Evolutionary conservation across 2,113 vertebrate species (phyloP), one percentile per base, ranked within the genome.

Genomic region (Hydrochoerus hydrochaeris): DNA sequence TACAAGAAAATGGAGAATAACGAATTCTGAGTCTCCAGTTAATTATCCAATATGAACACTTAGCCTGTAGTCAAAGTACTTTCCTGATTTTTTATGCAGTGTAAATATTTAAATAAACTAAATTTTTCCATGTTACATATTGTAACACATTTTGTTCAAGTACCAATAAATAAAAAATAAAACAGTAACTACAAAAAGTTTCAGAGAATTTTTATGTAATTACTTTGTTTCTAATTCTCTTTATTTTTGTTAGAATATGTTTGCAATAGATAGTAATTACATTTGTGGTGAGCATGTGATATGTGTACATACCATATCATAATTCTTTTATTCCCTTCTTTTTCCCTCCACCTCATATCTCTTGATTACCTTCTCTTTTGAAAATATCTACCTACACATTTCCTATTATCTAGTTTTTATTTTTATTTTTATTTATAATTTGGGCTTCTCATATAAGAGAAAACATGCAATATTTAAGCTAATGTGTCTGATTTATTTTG

Each of bases 151-250:
- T 52, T 28, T 75, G 9, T 30, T 92, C 41, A 78, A 41, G 5
- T 78, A 60, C n/a, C 7, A 84, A 92, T 46, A 95, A 90, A 88
- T 62, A n/a, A 82, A 93, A 81, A 81, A 62, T 85, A 85, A 84
- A 86, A 84, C 10, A 8, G 49, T 60, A 77, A 14, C 19, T 73
- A 75, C 24, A 58, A 85, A 12, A 10, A 57, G 41, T 32, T 20
- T 9, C 30, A 93, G 6, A 9, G 26, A 65, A 62, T 16, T 41
- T 44, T 49, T 30, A 77, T 77, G 12, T 30, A 49, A 77, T 77
- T 44, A 46, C 5, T 28, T 77, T n/a, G 22, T 63, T 28, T 73
- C 57, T 77, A 16, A 28, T 49, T 46, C 16, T 77, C 24, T 44
- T 46, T 44, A 44, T 46, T 30, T 73, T 49, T 49, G 30, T 77